These are phyloP conservation scores for Oryzias melastigma DNA, from an alignment of 2,113 vertebrate genomes.

Conservation along the genomic window DNA sequence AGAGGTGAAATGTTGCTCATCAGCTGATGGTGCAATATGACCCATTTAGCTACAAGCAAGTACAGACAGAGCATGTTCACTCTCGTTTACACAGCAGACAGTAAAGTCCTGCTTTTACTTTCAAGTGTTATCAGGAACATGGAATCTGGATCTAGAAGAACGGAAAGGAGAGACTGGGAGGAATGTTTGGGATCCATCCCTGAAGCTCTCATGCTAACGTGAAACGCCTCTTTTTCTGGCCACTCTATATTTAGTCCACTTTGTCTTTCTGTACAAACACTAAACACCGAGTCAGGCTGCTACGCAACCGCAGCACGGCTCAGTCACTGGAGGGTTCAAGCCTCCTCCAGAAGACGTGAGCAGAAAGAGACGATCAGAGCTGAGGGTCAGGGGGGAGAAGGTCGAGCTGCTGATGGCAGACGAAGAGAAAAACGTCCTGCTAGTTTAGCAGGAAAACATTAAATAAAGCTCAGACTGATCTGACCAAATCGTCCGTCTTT, in stretches of 20 bases:
- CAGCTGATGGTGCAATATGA: conserved; percentile 6
- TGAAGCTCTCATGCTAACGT: conserved; percentile 5
- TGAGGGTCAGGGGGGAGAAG: too few relatives aligned
- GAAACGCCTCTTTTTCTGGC: neutral
- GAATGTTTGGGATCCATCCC: neutral
- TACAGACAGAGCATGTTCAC: neutral
- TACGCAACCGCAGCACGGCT: neutral
- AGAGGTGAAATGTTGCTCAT: conserved; percentile 10
- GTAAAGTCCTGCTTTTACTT: neutral
- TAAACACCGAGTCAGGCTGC: conserved; percentile 1
- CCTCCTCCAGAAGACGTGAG: conserved; percentile 4
- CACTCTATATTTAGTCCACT: neutral
- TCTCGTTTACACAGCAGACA: neutral
- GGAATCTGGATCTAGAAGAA: neutral
- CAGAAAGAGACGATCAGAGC: neutral
- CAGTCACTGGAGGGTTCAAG: conserved; percentile 15
- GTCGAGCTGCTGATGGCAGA: too few relatives aligned
- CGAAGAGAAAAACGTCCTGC: too few relatives aligned
- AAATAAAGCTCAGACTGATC: too few relatives aligned
- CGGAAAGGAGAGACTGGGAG: too few relatives aligned
- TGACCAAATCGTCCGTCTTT: too few relatives aligned
- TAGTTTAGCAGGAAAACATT: too few relatives aligned
- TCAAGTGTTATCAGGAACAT: neutral
- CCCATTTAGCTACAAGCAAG: conserved; percentile 2
- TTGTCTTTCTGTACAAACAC: conserved; percentile 3